phyloP scores from a whole-genome alignment of 2,113 vertebrate genomes.

The Bucco capensis region DNA sequence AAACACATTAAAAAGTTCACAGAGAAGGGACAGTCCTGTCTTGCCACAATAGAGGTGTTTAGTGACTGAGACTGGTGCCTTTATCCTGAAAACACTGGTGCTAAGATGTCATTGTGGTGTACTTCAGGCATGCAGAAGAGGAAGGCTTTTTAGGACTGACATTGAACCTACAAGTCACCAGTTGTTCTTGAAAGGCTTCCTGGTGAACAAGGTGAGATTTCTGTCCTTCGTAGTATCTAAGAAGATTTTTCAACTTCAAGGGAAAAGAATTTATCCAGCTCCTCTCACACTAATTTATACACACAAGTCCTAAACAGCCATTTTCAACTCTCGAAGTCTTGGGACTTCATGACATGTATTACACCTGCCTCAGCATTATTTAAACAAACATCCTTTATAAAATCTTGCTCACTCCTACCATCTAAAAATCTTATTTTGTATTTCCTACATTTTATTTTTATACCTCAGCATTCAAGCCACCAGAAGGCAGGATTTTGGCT shows the following conservation, averaged over 20 bases:
- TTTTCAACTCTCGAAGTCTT: constrained; percentile 15
- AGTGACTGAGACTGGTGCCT: background rate
- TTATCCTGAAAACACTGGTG: background rate
- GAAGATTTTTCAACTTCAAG: background rate
- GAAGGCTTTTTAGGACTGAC: background rate
- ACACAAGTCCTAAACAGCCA: background rate
- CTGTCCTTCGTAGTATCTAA: background rate
- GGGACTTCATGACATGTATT: background rate
- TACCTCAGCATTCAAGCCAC: background rate
- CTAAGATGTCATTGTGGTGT: background rate
- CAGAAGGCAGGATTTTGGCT: background rate
- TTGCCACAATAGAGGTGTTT: background rate
- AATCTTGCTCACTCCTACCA: background rate
- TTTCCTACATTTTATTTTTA: background rate
- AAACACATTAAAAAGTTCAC: background rate
- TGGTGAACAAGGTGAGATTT: background rate
- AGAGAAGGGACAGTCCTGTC: background rate
- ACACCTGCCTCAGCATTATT: background rate
- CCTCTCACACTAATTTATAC: background rate
- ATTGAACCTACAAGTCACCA: background rate
- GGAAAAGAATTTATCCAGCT: background rate
- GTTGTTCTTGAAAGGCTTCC: background rate
- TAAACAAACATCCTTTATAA: background rate
- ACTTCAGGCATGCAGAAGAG: background rate
- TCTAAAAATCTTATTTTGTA: background rate